Evolutionary conservation across 2,888 invertebrate genomes (phyloP).

Genomic region (Agrochola lota): DNA sequence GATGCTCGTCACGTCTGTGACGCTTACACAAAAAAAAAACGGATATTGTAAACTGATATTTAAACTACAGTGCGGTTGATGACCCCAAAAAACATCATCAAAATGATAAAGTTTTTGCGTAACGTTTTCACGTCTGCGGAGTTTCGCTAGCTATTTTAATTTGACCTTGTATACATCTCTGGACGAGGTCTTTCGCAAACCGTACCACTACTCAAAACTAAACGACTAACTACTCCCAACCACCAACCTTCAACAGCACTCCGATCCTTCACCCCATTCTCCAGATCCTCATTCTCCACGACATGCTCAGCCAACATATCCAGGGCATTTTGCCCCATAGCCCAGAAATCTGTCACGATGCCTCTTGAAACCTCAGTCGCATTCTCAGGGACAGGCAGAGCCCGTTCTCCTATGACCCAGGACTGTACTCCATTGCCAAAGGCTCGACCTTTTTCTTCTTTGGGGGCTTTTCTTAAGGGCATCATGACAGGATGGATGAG

Average conservation of each 20-base stretch:
- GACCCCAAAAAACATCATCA: no score
- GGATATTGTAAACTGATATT: no score
- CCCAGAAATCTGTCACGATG: slow-evolving; percentile 78
- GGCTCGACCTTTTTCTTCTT: slow-evolving; percentile 84
- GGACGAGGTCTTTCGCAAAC: no score
- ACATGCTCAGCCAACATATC: slow-evolving; percentile 84
- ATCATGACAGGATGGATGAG: slow-evolving; percentile 81
- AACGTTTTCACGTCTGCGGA: no score
- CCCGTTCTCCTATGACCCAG: slow-evolving; percentile 81
- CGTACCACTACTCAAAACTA: background rate
- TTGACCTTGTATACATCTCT: no score
- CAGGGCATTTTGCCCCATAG: slow-evolving; percentile 79
- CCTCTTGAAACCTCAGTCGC: slow-evolving; percentile 68
- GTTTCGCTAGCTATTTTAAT: no score
- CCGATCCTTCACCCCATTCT: slow-evolving; percentile 82
- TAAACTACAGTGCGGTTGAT: no score
- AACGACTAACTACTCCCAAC: slow-evolving; percentile 64
- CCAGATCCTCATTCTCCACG: slow-evolving; percentile 78
- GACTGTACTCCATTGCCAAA: slow-evolving; percentile 79
- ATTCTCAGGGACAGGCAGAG: slow-evolving; percentile 42
- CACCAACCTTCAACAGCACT: slow-evolving; percentile 85
- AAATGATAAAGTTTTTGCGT: no score
- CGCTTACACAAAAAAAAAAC: no score
- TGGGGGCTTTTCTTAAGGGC: slow-evolving; percentile 72
- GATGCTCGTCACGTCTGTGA: no score